Base-by-base conservation (phyloP, 2,113 vertebrate genomes). In the Ornithorhynchus anatinus region DNA sequence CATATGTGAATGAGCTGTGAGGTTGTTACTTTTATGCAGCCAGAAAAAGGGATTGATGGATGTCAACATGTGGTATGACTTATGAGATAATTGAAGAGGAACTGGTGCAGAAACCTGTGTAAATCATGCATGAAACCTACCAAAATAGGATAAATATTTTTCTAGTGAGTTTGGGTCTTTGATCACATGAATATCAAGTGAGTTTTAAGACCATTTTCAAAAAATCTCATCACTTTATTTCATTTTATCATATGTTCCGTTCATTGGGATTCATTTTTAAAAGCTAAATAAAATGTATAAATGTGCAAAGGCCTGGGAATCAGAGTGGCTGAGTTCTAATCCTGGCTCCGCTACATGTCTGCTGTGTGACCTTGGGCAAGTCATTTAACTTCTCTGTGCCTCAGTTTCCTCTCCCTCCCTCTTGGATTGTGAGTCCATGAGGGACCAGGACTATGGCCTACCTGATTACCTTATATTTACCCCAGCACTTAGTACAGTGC, bases 61-160 rank as follows among this genome's bases (percentile, higher is more conserved):
- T 0, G 10, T 27, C 15, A 31, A 2, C 35, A 35, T 31, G 36
- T 39, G 25, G 4, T 80, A 77, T 80, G 37, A 74, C 72, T 81
- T 61, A 82, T 77, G 23, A 73, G 23, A 58, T 59, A 79, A 70
- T 65, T 77, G 81, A 59, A 82, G 38, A 79, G 12, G 45, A 87
- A 86, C 79, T 59, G 75, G 33, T 60, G 43, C 25, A 77, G 40
- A 85, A 88, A 81, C 69, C 15, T 25, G 10, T 22, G 2, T 77
- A 74, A 83, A 72, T 60, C 22, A 36, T 64, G 1, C 19, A 48
- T 43, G 19, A 64, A 33, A 63, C 29, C 52, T 47, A 52, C 25
- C 71, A 59, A 10, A 39, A 3, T 35, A 20, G 42, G 4, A 23
- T 35, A 19, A 47, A 37, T 8, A 51, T 63, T 58, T 25, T 76